Evolutionary conservation across 2,888 invertebrate species (phyloP).

Genomic region (Nomada fabriciana): DNA sequence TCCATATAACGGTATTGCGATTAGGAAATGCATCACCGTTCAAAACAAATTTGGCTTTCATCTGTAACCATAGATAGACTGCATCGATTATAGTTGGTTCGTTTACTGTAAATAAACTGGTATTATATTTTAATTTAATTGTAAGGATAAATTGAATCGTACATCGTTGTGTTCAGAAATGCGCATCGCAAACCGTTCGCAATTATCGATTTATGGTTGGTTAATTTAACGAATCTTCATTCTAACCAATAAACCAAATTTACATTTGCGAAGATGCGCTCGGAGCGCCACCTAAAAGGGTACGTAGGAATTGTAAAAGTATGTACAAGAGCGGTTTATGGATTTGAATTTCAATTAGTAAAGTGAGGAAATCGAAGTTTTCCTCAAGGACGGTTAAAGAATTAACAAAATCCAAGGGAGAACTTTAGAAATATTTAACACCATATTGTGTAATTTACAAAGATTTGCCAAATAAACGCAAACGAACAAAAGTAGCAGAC

Average conservation of each 20-base stretch:
- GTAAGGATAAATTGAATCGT: background rate
- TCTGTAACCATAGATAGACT: background rate
- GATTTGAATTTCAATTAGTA: background rate
- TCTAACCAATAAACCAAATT: background rate
- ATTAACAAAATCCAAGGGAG: too few species aligned
- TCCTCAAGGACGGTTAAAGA: too few species aligned
- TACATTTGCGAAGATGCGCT: background rate
- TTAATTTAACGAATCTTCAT: background rate
- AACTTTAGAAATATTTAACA: too few species aligned
- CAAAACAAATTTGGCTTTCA: background rate
- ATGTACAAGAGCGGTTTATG: background rate
- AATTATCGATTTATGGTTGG: background rate
- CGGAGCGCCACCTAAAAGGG: background rate
- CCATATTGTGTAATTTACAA: too few species aligned
- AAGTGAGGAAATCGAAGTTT: background rate
- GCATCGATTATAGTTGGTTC: background rate
- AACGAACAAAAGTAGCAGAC: too few species aligned
- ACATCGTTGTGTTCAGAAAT: background rate
- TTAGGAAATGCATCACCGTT: background rate
- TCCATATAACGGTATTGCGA: slow-evolving; percentile 10
- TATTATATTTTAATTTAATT: background rate
- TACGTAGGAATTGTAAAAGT: background rate
- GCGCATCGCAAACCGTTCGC: background rate
- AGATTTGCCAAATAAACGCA: too few species aligned
- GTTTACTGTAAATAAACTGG: background rate